phyloP scores from a whole-genome alignment of 92 coral and sea anemone genomes.

The Parazoanthus atlanticus region DNA sequence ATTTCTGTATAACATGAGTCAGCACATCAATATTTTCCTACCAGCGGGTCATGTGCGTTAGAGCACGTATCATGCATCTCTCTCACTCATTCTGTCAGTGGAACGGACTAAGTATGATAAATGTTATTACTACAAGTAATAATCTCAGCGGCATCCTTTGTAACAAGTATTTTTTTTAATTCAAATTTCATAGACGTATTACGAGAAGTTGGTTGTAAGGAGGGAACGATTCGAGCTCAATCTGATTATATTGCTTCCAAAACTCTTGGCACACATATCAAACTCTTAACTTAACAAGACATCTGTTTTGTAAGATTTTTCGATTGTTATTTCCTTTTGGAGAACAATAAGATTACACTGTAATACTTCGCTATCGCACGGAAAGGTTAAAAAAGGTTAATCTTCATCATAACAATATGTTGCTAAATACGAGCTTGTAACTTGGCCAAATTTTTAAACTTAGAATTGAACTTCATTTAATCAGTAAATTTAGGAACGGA shows the following conservation, averaged over 20 bases:
- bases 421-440: not conserved
- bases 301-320: not conserved
- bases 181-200: no score
- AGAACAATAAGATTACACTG: not conserved
- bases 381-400: not conserved
- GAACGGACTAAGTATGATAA: not conserved
- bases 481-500: no score
- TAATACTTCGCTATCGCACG: not conserved
- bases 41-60: not conserved
- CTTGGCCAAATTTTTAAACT: no score
- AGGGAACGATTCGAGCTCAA: not conserved
- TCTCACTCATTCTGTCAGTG: not conserved
- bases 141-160: not conserved
- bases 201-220: no score
- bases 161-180: no score
- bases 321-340: not conserved
- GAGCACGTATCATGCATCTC: not conserved
- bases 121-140: not conserved
- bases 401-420: not conserved
- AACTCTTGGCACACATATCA: not conserved
- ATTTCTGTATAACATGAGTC: not conserved
- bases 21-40: not conserved
- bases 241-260: not conserved
- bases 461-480: no score
- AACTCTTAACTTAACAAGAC: not conserved